These are phyloP conservation scores for Anas platyrhynchos DNA, from an alignment of 2,113 vertebrate genomes.

Conservation along the genomic window DNA sequence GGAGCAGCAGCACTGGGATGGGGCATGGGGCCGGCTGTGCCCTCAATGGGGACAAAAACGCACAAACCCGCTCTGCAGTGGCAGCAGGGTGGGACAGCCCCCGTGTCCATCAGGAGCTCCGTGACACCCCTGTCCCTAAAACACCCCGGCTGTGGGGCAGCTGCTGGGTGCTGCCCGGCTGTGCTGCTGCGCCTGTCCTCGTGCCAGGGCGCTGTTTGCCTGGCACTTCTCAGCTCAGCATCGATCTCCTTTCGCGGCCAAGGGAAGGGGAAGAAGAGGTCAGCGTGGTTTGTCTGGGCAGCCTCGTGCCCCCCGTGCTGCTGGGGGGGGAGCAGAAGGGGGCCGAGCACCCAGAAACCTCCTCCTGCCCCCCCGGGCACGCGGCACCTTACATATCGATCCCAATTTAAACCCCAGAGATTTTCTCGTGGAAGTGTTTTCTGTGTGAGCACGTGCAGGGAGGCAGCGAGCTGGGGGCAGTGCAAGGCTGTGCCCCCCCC, in stretches of 20 bases:
- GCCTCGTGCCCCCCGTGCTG: too few species aligned
- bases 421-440: neutral
- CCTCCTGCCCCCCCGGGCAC: neutral
- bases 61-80: neutral
- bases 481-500: neutral
- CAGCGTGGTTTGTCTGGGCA: neutral
- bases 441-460: neutral
- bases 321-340: neutral
- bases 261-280: neutral
- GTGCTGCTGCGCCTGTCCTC: neutral
- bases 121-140: neutral
- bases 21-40: accelerated
- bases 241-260: neutral
- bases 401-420: neutral
- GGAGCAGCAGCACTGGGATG: neutral
- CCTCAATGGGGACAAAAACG: accelerated
- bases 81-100: too few species aligned
- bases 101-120: neutral
- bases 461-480: neutral
- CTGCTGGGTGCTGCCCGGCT: neutral
- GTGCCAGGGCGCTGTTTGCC: accelerated
- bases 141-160: neutral
- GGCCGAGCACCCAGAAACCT: too few species aligned
- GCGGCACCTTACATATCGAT: accelerated
- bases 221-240: neutral